Evolutionary conservation across 2,888 invertebrate genomes (phyloP).

Genomic region (Cerastis rubricosa): DNA sequence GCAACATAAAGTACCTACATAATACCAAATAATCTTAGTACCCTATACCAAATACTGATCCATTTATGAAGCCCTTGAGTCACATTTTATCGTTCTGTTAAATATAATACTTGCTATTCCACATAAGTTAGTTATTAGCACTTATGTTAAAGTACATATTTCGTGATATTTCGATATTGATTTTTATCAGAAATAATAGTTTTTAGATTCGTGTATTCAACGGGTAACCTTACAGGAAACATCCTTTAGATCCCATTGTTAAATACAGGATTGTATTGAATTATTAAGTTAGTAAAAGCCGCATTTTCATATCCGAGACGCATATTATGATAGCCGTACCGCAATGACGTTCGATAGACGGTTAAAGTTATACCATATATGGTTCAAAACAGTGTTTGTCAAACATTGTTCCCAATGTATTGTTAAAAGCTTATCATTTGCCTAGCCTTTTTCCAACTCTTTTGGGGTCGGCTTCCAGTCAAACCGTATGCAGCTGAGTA

Average conservation of each 20-base stretch:
- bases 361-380: not conserved
- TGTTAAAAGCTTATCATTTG: not conserved
- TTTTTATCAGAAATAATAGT: constrained; percentile 9
- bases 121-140: not conserved
- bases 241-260: constrained; percentile 9
- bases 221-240: constrained; percentile 2
- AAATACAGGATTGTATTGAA: constrained; percentile 20
- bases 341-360: not conserved
- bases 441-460: not conserved
- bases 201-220: constrained; percentile 13
- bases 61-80: constrained; percentile 11
- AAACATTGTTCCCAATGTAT: not conserved
- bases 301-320: constrained; percentile 14
- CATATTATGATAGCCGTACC: not conserved
- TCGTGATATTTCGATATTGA: constrained; percentile 33
- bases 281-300: not conserved
- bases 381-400: not conserved
- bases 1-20: constrained; percentile 33
- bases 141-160: constrained; percentile 18
- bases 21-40: constrained; percentile 51
- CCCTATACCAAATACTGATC: constrained; percentile 45
- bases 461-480: not conserved
- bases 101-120: constrained; percentile 6
- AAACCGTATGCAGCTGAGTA: not conserved
- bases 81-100: not conserved